Base-by-base conservation (phyloP, 2,113 vertebrate genomes). In the Thinocorus orbignyianus region DNA sequence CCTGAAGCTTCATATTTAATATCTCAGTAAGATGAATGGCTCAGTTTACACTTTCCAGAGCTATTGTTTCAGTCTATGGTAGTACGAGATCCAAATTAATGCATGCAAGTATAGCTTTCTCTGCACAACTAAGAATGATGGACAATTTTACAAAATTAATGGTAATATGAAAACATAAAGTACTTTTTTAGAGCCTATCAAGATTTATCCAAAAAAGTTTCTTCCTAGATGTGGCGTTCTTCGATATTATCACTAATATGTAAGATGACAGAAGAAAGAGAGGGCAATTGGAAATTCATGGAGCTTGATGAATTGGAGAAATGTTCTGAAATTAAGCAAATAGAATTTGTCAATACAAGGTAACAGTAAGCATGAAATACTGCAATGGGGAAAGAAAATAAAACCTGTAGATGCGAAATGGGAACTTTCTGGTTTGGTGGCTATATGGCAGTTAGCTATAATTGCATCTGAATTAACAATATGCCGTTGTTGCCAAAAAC, bases 1-100 rank as follows among this genome's bases (percentile, higher is more conserved):
- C 70, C 17, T 57, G 89, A 76, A 91, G 44, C 69, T 82, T 95
- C 84, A 35, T 92, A 88, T 72, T 87, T 87, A 84, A 68, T 86
- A 82, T 51, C 35, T 90, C 60, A 83, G 58, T 69, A 44, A 79
- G 52, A 48, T 87, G 84, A 87, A 85, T 48, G 33, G 30, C 35
- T 73, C 35, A 26, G 23, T 76, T 92, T 57, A 72, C n/a, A 42
- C 25, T 91, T 94, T 44, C 6, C 44, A 82, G n/a, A 82, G 33
- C 41, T 85, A 7, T 90, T 95, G 28, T 61, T 82, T 76, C 54
- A 49, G 13, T 33, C 42, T 44, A 0, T 74, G 33, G n/a, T 61
- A 65, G 30, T 55, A 84, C 7, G 2, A 74, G 25, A 62, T 80
- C 41, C 54, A 86, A 83, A 46, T 62, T 70, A 80, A 37, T 66